Evolutionary conservation across 2,888 invertebrate genomes (phyloP), one percentile per base, ranked within the genome.

Genomic region (Mantis religiosa): DNA sequence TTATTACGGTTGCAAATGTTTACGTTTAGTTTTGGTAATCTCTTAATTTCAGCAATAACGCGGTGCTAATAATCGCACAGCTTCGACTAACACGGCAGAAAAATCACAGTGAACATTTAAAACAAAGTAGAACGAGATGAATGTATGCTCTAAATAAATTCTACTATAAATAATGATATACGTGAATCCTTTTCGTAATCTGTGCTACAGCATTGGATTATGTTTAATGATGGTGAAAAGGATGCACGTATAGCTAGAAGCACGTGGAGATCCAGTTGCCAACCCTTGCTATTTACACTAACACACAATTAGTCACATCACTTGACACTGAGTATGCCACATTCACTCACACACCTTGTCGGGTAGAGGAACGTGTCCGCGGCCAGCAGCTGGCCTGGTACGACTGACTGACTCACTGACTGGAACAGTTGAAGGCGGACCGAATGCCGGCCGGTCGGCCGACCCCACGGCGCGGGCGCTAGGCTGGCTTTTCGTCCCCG

Each of bases 321-420:
- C 54, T 71, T 71, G 54, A 71, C 54, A 71, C 54, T 71, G 54
- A 54, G 54, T 54, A 54, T 54, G 54, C 54, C 54, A 71, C 54
- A 71, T 71, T 71, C 54, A 71, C 54, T 71, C 54, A 71, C 54
- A 71, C 54, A 71, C 54, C 54, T 71, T 71, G 25, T 71, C 54
- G 14, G 54, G 15, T 54, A 54, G 20, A 54, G 54, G 54, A 54
- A 54, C 54, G 54, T 81, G 82, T 82, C 87, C 87, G 87, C 30
- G 87, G 87, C 87, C 87, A 87, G 41, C 81, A n/a, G 41, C 87
- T 87, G 87, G 87, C 87, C 87, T 34, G 82, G 82, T 82, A 71
- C 87, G 87, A 87, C 87, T 87, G 87, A 25, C 86, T 28, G 30
- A 28, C 86, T 71, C 28, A 12, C 41, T 41, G 15, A 28, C 54